A percentile compares a stretch with the other conserved stretches of the same genome.
Evolutionary conservation across 1,140 invertebrate genomes (phyloP).

Genomic region (Fopius arisanus): DNA sequence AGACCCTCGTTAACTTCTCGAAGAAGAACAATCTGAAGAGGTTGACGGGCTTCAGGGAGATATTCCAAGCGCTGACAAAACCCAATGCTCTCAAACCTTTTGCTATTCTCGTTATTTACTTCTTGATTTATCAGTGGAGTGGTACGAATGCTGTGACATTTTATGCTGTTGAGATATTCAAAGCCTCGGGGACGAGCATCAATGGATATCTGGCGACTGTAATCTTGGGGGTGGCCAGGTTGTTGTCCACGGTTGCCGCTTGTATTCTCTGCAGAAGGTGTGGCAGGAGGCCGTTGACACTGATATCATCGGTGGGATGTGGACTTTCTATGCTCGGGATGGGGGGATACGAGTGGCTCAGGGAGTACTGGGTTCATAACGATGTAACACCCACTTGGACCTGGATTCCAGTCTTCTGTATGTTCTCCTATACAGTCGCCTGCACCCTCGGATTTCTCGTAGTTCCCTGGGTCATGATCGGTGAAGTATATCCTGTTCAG

Average conservation of each 20-base stretch:
- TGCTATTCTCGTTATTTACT: conserved; percentile 70
- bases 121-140: conserved; percentile 78
- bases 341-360: conserved; percentile 69
- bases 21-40: conserved; percentile 71
- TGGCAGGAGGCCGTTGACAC: conserved; percentile 73
- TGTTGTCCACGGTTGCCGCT: conserved; percentile 70
- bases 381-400: conserved; percentile 56
- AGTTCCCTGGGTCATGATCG: conserved; percentile 79
- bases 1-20: conserved; percentile 70
- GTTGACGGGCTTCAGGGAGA: conserved; percentile 66
- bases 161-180: conserved; percentile 79
- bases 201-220: conserved; percentile 74
- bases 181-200: conserved; percentile 69
- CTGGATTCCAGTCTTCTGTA: conserved; percentile 72
- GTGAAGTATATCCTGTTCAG: conserved; percentile 73
- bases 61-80: conserved; percentile 66
- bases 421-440: conserved; percentile 71
- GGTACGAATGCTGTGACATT: conserved; percentile 82
- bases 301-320: conserved; percentile 74
- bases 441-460: conserved; percentile 75
- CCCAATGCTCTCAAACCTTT: conserved; percentile 74
- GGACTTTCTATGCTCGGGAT: conserved; percentile 71
- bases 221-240: conserved; percentile 71
- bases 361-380: conserved; percentile 57
- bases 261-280: conserved; percentile 70